phyloP scores from a whole-genome alignment of 2,888 invertebrate species.

The Punctoribates punctum region DNA sequence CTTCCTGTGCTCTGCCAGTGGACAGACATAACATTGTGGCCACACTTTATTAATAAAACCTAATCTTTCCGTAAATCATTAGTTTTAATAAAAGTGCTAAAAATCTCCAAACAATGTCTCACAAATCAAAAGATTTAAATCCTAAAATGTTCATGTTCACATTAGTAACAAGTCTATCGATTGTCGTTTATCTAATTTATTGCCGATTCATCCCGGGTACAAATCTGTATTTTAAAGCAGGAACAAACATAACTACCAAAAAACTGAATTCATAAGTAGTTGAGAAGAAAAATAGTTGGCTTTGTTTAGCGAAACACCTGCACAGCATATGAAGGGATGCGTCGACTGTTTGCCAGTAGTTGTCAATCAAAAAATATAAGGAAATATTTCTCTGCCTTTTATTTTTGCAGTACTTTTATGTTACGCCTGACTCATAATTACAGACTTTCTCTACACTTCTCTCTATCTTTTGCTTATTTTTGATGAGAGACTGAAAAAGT shows the following conservation, averaged over 20 bases:
- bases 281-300: neutral
- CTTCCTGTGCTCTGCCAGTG: slow-evolving; percentile 33
- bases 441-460: slow-evolving; percentile 17
- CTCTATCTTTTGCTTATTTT: slow-evolving; percentile 1
- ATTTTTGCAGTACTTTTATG: neutral
- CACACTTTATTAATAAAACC: neutral
- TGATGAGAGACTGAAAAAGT: neutral
- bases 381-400: slow-evolving; percentile 27
- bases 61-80: no score
- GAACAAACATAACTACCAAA: neutral
- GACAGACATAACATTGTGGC: neutral
- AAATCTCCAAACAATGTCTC: no score
- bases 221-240: no score
- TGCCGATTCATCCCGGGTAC: no score
- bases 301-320: neutral
- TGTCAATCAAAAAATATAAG: slow-evolving; percentile 37
- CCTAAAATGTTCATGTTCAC: no score
- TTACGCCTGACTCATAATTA: slow-evolving; percentile 35
- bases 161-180: no score
- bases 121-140: no score
- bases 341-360: slow-evolving; percentile 10
- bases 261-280: neutral
- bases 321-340: neutral
- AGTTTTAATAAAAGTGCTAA: no score
- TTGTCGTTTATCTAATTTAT: no score